A percentile compares a stretch with the other conserved stretches of the same genome.
phyloP scores from a whole-genome alignment of 2,888 invertebrate species.

The Volucella bombylans region DNA sequence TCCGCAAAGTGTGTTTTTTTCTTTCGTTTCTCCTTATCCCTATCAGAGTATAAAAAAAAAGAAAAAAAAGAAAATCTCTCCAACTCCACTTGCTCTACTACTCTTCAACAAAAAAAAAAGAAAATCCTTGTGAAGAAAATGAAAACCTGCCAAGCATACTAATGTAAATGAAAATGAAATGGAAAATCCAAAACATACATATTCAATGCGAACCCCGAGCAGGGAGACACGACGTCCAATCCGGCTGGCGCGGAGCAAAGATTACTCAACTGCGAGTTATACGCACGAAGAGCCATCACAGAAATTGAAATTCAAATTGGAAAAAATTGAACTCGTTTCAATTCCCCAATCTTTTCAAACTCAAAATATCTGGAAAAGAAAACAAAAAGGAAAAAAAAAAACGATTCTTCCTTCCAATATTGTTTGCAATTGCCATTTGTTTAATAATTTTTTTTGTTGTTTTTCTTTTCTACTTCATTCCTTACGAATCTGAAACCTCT shows the following conservation, averaged over 20 bases:
- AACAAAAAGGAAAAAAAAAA: constrained; percentile 30
- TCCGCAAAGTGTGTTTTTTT: constrained; percentile 49
- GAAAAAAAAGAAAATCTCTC: constrained; percentile 15
- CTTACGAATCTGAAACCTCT: constrained; percentile 24
- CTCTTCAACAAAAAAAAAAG: constrained; percentile 18
- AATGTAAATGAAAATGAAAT: not conserved
- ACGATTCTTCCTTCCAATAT: constrained; percentile 36
- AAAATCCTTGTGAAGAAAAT: constrained; percentile 46
- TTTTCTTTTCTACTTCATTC: not conserved
- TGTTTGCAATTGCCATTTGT: constrained; percentile 29
- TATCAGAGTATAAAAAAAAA: constrained; percentile 37
- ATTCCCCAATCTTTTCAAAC: no score
- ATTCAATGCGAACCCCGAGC: constrained; percentile 11
- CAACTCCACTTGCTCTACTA: constrained; percentile 27
- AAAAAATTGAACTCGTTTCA: no score
- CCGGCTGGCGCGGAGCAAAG: constrained; percentile 16
- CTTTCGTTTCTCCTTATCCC: constrained; percentile 43
- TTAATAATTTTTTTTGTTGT: constrained; percentile 11
- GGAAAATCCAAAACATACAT: constrained; percentile 30
- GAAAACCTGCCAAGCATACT: constrained; percentile 27
- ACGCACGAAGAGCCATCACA: constrained; percentile 7
- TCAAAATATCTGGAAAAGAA: constrained; percentile 6
- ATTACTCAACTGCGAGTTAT: constrained; percentile 51
- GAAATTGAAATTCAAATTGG: no score
- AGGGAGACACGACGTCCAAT: not conserved